Evolutionary conservation across 2,113 vertebrate species (phyloP), one percentile per base, ranked within the genome.

Genomic region (Phalacrocorax brasilianus): DNA sequence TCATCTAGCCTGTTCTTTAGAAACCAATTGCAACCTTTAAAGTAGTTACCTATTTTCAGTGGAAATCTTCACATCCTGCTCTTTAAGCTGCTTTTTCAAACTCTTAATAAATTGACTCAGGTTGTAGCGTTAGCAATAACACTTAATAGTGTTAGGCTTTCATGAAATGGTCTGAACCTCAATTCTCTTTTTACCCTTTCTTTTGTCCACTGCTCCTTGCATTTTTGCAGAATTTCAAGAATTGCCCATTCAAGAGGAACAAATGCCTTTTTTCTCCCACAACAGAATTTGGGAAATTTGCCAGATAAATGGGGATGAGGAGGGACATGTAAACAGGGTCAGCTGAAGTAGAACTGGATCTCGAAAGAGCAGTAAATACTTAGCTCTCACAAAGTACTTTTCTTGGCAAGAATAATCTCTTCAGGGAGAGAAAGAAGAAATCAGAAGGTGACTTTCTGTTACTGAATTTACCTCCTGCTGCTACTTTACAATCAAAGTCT

Each of bases 1-100:
- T 97, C 97, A 98, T 98, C 97, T 97, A 97, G 92, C 96, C 84
- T 95, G 97, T 97, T 98, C 97, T 98, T 98, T 96, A 97, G 94
- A 98, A 98, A 96, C 96, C 97, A 97, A 98, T 98, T 98, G 97
- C 95, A 95, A 91, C 95, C 97, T 97, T 92, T 97, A 98, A 97
- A 98, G 94, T 94, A 92, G 94, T 97, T 96, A 97, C 97, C 97
- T 96, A 93, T 97, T 98, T 97, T 97, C 97, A 97, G 97, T 97
- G 96, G 97, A 98, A 98, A 97, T 97, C 96, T 97, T 97, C 94
- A 91, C 96, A 96, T 97, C 96, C 96, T 93, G 96, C 91, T 96
- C 97, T 97, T 96, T 95, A 89, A 97, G 95, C 92, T 4, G 14
- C 96, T 97, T 97, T 98, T 97, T 95, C 96, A 97, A 97, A 96